Conservation (phyloP, 2,113 vertebrate species). For the Sisor rabdophorus region DNA sequence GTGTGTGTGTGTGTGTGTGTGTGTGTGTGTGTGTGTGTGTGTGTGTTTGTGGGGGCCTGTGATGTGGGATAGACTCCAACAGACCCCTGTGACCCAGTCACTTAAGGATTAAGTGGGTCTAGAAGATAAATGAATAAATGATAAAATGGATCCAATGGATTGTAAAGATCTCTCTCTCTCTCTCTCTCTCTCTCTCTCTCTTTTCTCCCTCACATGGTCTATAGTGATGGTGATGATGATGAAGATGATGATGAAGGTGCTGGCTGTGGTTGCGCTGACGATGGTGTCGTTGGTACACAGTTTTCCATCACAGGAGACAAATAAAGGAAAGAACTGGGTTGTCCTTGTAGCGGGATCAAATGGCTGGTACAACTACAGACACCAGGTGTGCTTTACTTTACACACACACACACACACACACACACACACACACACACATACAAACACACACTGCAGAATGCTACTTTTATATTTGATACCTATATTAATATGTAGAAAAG, state of each 20-base stretch:
- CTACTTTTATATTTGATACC: not conserved
- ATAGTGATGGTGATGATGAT: not conserved
- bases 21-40: too few relatives aligned
- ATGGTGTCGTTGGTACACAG: constrained; percentile 55
- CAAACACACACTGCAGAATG: not conserved
- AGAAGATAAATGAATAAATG: not conserved
- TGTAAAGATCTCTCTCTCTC: not conserved
- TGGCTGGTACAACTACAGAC: constrained; percentile 94
- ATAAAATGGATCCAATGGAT: not conserved
- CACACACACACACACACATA: constrained; percentile 1
- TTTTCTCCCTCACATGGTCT: not conserved
- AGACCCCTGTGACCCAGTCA: too few relatives aligned
- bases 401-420: not conserved
- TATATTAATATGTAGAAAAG: not conserved
- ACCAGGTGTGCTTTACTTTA: constrained; percentile 77
- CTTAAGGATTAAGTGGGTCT: too few relatives aligned
- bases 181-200: not conserved
- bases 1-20: too few relatives aligned
- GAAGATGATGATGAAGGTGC: constrained; percentile 1
- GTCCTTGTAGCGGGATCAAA: constrained; percentile 90
- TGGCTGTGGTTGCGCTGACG: constrained; percentile 58
- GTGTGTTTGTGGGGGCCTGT: too few relatives aligned
- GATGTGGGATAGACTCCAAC: too few relatives aligned
- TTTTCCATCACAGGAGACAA: constrained; percentile 61
- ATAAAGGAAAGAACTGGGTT: constrained; percentile 87